Base-by-base conservation (phyloP, 2,888 invertebrate genomes). In the Macaria notata region DNA sequence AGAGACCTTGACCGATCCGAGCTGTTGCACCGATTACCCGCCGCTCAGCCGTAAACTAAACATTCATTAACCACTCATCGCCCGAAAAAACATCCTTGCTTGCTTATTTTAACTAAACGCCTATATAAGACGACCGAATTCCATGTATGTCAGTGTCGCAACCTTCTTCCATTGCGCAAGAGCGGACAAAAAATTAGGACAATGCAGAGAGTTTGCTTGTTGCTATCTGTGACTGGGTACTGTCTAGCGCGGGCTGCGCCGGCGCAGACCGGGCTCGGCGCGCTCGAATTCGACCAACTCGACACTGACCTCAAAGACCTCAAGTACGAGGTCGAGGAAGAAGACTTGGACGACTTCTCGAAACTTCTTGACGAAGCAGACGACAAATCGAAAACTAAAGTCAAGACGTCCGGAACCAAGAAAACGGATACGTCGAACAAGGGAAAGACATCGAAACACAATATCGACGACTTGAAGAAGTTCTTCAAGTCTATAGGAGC, bases 101-200 rank as follows among this genome's bases (percentile, higher is more conserved):
- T 77, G 73, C 67, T 66, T 67, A 79, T 73, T 78, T 73, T 62
- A 67, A 73, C 69, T 70, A 82, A 78, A 83, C 78, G 41, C 79
- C 86, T 90, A 87, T 90, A 88, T 75, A 83, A 86, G 79, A 75
- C 68, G 72, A 73, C 68, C 73, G 51, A 55, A 67, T 63, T 66
- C 62, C 85, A 91, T 90, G 88, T 89, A 84, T 90, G 91, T 91
- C 91, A 91, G 88, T 91, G 91, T 87, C 91, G 86, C 76, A 88
- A 89, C 85, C 88, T 79, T 85, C 76, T 85, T 84, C 80, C 64
- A 80, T 86, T 87, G 83, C 75, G 72, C 78, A 85, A 86, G 79
- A 83, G 66, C 65, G 55, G 19, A 60, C 62, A 83, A 82, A 85
- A 81, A 81, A 71, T 70, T 65, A 56, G 69, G 68, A 63, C 71